Base-by-base conservation (phyloP, 2,113 vertebrate species). In the Henicopernis longicauda region DNA sequence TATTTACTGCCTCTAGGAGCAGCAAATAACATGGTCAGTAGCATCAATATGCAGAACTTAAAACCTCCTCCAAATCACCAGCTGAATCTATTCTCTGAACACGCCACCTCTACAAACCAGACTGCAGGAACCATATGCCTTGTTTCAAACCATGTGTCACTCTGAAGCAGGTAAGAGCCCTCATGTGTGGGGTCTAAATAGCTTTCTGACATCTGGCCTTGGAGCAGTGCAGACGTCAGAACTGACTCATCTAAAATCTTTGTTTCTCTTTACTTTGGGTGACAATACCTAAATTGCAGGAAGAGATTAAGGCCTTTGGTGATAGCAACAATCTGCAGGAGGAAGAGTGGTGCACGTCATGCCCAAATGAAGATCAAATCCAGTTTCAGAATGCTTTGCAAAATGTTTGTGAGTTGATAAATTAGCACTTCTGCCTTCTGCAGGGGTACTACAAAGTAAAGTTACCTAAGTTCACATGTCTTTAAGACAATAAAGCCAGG, bases 271-370 rank as follows among this genome's bases (percentile, higher is more conserved):
- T 58, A n/a, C 26, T 86, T 71, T 47, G 36, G 20, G 13, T n/a
- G 25, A 87, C 49, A 47, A 32, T 22, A 14, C 19, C 32, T 63
- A 44, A 62, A 67, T 1, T 4, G 2, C 13, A n/a, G 17, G 25
- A 31, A 57, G 42, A 78, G n/a, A 40, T 2, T 50, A 69, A 93
- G 70, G 50, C 34, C n/a, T 80, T 50, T 23, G 1, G 11, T 52
- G 44, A 74, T 44, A 65, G 27, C 55, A 78, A 36, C n/a, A 44
- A n/a, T 13, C 47, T 4, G 5, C 42, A 54, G 42, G 34, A 90
- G 29, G n/a, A 81, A 58, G 47, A 29, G 9, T 3, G 42, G 26
- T 38, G 38, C 31, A 57, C 0, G 0, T 31, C 58, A 45, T 19
- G 36, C 27, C 36, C 59, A 59, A 44, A 34, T 3, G 19, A 85